These are phyloP conservation scores for Diogma glabrata DNA, from an alignment of 2,888 invertebrate genomes.

Conservation along the genomic window DNA sequence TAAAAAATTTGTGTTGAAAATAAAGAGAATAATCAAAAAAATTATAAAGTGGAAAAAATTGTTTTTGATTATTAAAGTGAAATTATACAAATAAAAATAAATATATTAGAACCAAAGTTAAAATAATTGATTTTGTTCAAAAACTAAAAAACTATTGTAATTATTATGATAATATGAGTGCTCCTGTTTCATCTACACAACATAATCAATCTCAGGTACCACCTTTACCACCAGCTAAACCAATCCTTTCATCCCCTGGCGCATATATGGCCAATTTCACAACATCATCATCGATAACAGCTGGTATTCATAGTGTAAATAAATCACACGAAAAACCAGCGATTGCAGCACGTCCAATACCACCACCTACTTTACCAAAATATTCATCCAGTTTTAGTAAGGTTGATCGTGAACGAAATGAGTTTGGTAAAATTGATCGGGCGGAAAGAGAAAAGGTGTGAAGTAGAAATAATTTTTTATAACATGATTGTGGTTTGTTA, in stretches of 20 bases:
- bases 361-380: conserved; percentile 67
- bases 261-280: conserved; percentile 26
- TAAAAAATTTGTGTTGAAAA: no score
- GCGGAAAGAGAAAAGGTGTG: conserved; percentile 26
- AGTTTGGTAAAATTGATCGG: conserved; percentile 34
- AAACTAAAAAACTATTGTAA: conserved; percentile 7
- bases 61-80: no score
- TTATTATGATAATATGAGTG: conserved; percentile 10
- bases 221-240: conserved; percentile 24
- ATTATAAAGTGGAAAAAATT: no score
- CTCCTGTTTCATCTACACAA: conserved; percentile 1
- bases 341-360: conserved; percentile 52
- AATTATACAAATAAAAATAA: no score
- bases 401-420: conserved; percentile 40
- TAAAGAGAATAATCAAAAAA: no score
- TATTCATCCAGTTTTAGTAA: conserved; percentile 69
- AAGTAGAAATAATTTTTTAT: conserved; percentile 1
- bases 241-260: conserved; percentile 25
- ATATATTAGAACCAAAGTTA: no score
- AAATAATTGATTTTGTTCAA: conserved; percentile 6
- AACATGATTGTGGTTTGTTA: no score
- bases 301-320: conserved; percentile 26
- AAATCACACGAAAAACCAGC: conserved; percentile 26
- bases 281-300: conserved; percentile 22
- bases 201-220: conserved; percentile 17